Evolutionary conservation across 2,888 invertebrate genomes (phyloP).

Genomic region (Aelia acuminata): DNA sequence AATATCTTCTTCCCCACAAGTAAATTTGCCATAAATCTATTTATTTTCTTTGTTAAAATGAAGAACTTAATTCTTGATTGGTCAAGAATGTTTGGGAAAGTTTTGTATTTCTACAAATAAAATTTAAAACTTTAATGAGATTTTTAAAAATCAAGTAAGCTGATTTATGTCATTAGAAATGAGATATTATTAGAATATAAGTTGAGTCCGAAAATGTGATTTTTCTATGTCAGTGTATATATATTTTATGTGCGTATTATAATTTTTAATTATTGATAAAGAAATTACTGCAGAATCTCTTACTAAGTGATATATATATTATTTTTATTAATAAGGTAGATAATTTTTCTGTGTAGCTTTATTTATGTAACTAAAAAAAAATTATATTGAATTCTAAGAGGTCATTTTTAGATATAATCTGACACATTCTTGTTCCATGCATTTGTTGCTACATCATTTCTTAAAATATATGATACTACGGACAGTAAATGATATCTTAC

Average conservation of each 20-base stretch:
- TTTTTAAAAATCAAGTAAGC: not conserved
- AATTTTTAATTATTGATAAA: slow-evolving; percentile 1
- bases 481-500: too few species aligned
- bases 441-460: not conserved
- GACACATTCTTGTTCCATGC: not conserved
- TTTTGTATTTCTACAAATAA: too few species aligned
- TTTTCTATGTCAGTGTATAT: slow-evolving; percentile 36
- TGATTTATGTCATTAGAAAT: slow-evolving; percentile 8
- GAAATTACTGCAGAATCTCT: slow-evolving; percentile 13
- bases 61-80: not conserved
- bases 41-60: not conserved
- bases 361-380: not conserved
- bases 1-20: not conserved
- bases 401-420: not conserved
- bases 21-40: not conserved
- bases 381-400: not conserved
- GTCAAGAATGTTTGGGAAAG: not conserved
- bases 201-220: slow-evolving; percentile 43
- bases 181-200: slow-evolving; percentile 28
- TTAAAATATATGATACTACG: too few species aligned
- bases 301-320: not conserved
- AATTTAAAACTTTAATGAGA: not conserved
- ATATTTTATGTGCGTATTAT: slow-evolving; percentile 20
- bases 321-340: not conserved
- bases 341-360: not conserved